Evolutionary conservation across 2,888 invertebrate species (phyloP).

Genomic region (Phymatocera aterrima): DNA sequence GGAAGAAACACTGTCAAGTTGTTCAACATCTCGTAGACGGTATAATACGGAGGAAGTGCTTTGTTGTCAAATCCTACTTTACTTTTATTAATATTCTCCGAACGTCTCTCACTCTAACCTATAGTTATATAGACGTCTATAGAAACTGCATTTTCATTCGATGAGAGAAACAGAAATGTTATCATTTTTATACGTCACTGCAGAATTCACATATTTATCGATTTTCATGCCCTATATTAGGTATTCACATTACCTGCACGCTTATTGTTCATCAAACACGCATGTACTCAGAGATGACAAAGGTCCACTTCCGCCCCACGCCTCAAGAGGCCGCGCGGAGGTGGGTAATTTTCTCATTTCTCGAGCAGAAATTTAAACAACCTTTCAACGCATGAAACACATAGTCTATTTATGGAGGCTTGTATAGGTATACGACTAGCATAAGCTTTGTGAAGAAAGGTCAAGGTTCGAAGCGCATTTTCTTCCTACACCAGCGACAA

Average conservation of each 20-base stretch:
- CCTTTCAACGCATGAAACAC: conserved; percentile 6
- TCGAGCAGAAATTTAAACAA: not conserved
- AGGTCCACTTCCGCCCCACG: too few relatives aligned
- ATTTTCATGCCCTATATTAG: too few relatives aligned
- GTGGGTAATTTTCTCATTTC: conserved; percentile 5
- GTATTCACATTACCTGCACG: too few relatives aligned
- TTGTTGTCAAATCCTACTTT: conserved; percentile 23
- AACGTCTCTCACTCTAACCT: not conserved
- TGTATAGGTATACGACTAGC: too few relatives aligned
- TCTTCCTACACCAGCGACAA: too few relatives aligned
- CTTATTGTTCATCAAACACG: too few relatives aligned
- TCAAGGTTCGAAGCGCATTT: conserved; percentile 7
- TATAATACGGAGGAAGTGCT: not conserved
- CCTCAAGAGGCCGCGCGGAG: too few relatives aligned
- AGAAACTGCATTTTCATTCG: too few relatives aligned
- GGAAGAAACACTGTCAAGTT: conserved; percentile 12
- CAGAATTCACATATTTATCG: too few relatives aligned
- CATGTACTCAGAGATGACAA: too few relatives aligned
- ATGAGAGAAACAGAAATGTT: too few relatives aligned
- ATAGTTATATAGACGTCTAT: conserved; percentile 14
- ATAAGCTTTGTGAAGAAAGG: conserved; percentile 18
- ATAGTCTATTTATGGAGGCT: conserved; percentile 29
- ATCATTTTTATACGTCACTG: too few relatives aligned
- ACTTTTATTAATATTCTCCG: not conserved
- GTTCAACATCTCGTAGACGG: not conserved